These are phyloP conservation scores for Acanthococcus lagerstroemiae DNA, from an alignment of 2,888 invertebrate genomes.

Conservation along the genomic window DNA sequence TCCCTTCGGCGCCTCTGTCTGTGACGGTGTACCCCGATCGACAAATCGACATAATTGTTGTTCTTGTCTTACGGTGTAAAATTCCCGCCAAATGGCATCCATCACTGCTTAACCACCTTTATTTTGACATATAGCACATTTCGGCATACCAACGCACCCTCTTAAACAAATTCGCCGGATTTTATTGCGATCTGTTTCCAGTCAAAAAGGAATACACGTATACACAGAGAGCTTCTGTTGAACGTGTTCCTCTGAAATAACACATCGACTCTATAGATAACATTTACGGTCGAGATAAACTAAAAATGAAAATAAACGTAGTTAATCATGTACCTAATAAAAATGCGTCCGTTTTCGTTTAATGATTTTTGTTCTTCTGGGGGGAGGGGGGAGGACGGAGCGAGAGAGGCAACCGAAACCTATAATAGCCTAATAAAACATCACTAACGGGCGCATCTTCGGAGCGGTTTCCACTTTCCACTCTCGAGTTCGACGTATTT, in stretches of 20 bases:
- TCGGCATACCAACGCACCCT: no score
- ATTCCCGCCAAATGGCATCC: no score
- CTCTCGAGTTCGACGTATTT: neutral
- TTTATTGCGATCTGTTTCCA: neutral
- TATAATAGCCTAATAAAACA: neutral
- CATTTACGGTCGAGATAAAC: neutral
- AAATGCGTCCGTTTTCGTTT: neutral
- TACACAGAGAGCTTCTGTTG: neutral
- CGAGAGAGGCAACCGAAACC: neutral
- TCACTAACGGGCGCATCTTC: neutral
- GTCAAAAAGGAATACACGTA: no score
- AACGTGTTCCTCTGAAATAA: neutral
- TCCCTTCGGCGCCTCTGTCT: no score
- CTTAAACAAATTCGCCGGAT: no score
- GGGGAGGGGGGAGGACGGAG: neutral
- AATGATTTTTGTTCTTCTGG: neutral
- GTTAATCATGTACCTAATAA: neutral
- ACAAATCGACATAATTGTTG: no score
- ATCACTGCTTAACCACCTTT: no score
- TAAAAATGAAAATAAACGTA: neutral
- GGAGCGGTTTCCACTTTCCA: neutral
- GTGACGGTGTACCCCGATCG: no score
- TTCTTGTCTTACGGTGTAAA: no score
- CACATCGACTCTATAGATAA: neutral
- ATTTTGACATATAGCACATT: no score